phyloP scores from a whole-genome alignment of 2,888 invertebrate genomes.

The Mactromeris polynyma region DNA sequence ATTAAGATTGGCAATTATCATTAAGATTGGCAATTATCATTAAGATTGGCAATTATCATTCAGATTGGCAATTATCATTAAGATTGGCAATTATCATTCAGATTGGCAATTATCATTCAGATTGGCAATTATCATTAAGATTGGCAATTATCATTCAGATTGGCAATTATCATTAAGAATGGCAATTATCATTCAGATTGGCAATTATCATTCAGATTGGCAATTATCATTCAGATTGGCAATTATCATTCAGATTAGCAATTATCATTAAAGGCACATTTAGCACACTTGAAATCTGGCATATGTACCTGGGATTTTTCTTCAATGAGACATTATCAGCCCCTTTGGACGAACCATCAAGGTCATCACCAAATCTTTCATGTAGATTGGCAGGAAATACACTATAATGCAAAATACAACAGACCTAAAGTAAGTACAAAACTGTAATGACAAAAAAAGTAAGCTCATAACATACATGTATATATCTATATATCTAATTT shows the following conservation, averaged over 20 bases:
- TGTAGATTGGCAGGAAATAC: conserved; percentile 62
- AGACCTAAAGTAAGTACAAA: too few species aligned
- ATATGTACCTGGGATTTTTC: conserved; percentile 22
- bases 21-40: neutral
- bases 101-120: neutral
- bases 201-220: neutral
- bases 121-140: neutral
- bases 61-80: neutral
- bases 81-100: neutral
- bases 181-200: neutral
- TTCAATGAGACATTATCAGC: conserved; percentile 15
- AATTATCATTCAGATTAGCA: neutral
- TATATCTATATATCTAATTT: too few species aligned
- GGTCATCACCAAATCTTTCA: conserved; percentile 34
- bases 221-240: neutral
- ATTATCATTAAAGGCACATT: neutral
- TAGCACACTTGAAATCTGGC: too few species aligned
- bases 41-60: neutral
- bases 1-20: neutral
- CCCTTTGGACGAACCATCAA: neutral
- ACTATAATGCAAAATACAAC: conserved; percentile 36
- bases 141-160: neutral
- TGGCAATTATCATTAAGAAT: neutral
- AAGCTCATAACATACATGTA: too few species aligned
- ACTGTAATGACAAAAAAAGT: too few species aligned